Percentiles rank a stretch among this genome's conserved stretches.
These are phyloP conservation scores for Apomyelois bistriatella DNA, from an alignment of 2,888 invertebrate genomes.

Conservation along the genomic window DNA sequence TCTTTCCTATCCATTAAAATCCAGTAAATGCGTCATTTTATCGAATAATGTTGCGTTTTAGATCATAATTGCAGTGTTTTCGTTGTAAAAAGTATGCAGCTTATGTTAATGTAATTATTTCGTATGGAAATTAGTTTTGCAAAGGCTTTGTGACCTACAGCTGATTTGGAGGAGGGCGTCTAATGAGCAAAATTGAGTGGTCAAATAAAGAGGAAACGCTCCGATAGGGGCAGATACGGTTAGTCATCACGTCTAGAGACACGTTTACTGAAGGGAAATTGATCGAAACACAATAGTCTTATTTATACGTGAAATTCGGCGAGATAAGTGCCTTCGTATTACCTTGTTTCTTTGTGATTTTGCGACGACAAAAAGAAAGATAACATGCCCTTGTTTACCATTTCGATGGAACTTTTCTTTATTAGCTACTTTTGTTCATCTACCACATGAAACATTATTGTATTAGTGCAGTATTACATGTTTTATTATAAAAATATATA, in stretches of 20 bases:
- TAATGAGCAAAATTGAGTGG: conserved; percentile 44
- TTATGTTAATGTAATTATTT: conserved; percentile 23
- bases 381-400: conserved; percentile 66
- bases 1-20: conserved; percentile 72
- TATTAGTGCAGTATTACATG: conserved; percentile 20
- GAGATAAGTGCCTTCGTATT: conserved; percentile 56
- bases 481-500: conserved; percentile 1
- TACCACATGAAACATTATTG: conserved; percentile 32
- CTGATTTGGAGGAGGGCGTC: conserved; percentile 72
- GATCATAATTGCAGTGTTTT: conserved; percentile 43
- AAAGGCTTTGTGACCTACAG: conserved; percentile 55
- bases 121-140: conserved; percentile 28
- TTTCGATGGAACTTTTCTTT: conserved; percentile 36
- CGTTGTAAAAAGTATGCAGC: conserved; percentile 27
- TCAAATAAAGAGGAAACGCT: conserved; percentile 52
- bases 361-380: conserved; percentile 53
- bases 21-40: conserved; percentile 80
- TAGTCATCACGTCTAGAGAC: conserved; percentile 69
- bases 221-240: conserved; percentile 63
- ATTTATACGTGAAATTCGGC: conserved; percentile 39
- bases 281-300: conserved; percentile 41
- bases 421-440: conserved; percentile 37
- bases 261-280: conserved; percentile 51
- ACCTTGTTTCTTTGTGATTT: conserved; percentile 70
- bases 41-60: conserved; percentile 59